phyloP scores from a whole-genome alignment of 2,113 vertebrate genomes.

The Ancistrus triradiatus region DNA sequence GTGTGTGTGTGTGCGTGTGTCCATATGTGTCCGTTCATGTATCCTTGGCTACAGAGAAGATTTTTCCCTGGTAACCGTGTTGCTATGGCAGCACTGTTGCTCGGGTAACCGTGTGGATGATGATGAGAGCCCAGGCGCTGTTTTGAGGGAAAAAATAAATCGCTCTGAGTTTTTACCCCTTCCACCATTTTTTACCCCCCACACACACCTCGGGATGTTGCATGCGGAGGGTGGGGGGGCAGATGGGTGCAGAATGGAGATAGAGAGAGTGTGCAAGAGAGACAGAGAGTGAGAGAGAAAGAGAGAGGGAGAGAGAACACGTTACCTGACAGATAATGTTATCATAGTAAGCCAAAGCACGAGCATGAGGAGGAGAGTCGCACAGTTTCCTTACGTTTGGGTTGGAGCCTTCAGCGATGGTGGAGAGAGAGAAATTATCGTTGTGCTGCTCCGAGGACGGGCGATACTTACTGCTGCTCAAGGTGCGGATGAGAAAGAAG shows the following conservation, averaged over 20 bases:
- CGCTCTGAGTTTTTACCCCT: background rate
- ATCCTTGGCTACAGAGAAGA: slow-evolving; percentile 23
- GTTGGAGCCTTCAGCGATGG: slow-evolving; percentile 98
- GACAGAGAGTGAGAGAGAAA: slow-evolving; percentile 50
- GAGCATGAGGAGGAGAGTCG: slow-evolving; percentile 73
- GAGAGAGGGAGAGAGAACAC: slow-evolving; percentile 74
- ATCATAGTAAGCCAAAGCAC: slow-evolving; percentile 78
- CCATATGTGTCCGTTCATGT: slow-evolving; percentile 5
- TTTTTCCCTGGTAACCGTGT: slow-evolving; percentile 35
- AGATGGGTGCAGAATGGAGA: slow-evolving; percentile 52
- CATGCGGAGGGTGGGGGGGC: slow-evolving; percentile 63
- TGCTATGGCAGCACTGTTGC: slow-evolving; percentile 46
- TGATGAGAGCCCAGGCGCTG: slow-evolving; percentile 34
- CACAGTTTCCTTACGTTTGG: slow-evolving; percentile 94
- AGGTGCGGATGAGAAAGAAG: background rate
- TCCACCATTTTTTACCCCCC: background rate
- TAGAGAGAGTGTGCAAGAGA: slow-evolving; percentile 58
- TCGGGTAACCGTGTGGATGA: slow-evolving; percentile 19
- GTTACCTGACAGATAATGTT: slow-evolving; percentile 82
- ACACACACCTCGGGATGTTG: slow-evolving; percentile 49
- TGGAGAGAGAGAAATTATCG: slow-evolving; percentile 99
- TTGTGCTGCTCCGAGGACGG: slow-evolving; percentile 96
- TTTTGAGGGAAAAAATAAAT: slow-evolving; percentile 25
- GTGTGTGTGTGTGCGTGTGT: background rate
- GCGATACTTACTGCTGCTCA: slow-evolving; percentile 82